Base-by-base conservation (phyloP, 2,888 invertebrate genomes). In the Acanthosepion pharaonis region DNA sequence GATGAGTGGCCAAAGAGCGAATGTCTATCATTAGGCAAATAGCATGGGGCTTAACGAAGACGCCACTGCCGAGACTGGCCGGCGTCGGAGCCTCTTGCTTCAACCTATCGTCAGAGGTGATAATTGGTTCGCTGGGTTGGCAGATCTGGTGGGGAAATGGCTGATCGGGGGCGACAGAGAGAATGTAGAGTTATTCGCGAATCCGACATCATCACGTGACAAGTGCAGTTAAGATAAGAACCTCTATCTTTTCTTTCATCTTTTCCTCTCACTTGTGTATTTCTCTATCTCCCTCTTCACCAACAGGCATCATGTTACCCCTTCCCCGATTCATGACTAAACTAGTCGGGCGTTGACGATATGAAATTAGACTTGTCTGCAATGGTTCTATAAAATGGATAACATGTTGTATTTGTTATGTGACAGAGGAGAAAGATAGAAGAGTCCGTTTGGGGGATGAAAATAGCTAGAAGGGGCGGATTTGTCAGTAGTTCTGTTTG, bases 361-460 rank as follows among this genome's bases (percentile, higher is more conserved):
- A 8, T 78, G 78, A 78, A 78, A 78, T 78, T 78, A 78, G 78
- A n/a, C 78, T 78, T 78, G 78, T 78, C 78, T 78, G 78, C 78
- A 33, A 78, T 78, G 78, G 78, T 78, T 78, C 78, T 78, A 78
- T 78, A 78, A 78, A 78, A 78, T n/a, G 78, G n/a, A 78, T 78
- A 78, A 78, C 33, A 78, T 33, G 78, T 23, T 64, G 25, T 78
- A 78, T 78, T 78, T 78, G 78, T 78, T 78, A 78, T 78, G 78
- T 23, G 78, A n/a, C n/a, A n/a, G n/a, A 78, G 33, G 18, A 33
- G 78, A 78, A 33, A 78, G 28, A 64, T 23, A 64, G 33, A 9
- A 33, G 15, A n/a, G 78, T 33, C 78, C 78, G n/a, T 78, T 33
- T 33, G n/a, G 15, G n/a, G 1, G 78, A 78, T 78, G 78, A n/a